Evolutionary conservation across 1,140 invertebrate species (phyloP).

Genomic region (Zophobas morio): DNA sequence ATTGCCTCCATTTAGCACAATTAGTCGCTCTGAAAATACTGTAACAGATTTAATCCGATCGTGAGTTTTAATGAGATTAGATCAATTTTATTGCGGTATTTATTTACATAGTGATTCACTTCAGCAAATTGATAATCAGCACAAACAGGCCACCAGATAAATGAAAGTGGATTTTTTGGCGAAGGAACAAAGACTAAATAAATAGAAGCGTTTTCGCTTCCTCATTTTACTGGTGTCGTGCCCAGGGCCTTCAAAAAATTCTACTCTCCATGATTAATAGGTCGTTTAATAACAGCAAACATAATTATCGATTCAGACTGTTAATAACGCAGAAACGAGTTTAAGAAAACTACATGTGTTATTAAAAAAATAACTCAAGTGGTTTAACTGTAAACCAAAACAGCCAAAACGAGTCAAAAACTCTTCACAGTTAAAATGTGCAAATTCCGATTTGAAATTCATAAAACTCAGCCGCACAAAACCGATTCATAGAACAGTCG

Average conservation of each 20-base stretch:
- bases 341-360: background rate
- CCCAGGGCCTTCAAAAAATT: conserved; percentile 5
- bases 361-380: no score
- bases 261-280: background rate
- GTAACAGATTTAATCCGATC: background rate
- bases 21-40: background rate
- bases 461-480: conserved; percentile 13
- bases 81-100: no score
- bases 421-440: background rate
- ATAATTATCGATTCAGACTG: no score
- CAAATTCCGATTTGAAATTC: conserved; percentile 9
- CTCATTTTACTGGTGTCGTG: conserved; percentile 11
- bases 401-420: background rate
- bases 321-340: background rate
- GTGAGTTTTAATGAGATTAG: no score
- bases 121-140: no score
- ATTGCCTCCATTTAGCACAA: conserved; percentile 10
- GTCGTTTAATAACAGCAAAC: background rate
- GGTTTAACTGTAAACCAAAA: no score
- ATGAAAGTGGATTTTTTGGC: no score
- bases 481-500: background rate
- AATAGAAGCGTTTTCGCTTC: background rate
- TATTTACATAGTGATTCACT: no score
- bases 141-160: no score
- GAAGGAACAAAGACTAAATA: background rate